Conservation (phyloP, 2,113 vertebrate species). For the Probosciger aterrimus region DNA sequence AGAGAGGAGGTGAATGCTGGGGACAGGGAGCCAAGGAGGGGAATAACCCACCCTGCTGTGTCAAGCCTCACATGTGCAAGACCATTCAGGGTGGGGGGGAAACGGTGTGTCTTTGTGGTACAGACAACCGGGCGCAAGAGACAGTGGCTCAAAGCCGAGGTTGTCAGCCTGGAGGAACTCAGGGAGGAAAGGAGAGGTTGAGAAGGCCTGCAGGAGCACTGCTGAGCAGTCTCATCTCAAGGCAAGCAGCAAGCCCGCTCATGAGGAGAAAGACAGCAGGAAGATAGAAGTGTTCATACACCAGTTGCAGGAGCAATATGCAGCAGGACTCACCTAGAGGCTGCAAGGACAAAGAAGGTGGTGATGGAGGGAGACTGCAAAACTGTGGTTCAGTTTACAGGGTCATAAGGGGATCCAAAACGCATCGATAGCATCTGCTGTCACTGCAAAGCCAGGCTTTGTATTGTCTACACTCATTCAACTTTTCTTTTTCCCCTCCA, state of each 20-base stretch:
- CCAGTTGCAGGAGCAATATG: background rate
- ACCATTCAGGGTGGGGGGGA: background rate
- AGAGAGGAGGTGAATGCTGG: background rate
- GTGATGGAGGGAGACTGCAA: background rate
- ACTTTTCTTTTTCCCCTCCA: background rate
- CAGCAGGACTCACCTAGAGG: background rate
- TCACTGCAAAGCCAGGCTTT: background rate
- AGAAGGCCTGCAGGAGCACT: background rate
- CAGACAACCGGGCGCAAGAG: background rate
- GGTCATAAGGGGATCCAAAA: background rate
- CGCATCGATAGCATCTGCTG: background rate
- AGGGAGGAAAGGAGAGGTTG: background rate
- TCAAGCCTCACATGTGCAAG: background rate
- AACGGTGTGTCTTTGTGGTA: background rate
- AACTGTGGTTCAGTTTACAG: background rate
- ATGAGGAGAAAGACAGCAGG: background rate
- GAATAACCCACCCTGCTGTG: background rate
- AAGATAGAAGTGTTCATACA: background rate
- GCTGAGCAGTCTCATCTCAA: background rate
- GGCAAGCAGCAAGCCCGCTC: background rate
- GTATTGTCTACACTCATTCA: background rate
- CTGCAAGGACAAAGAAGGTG: rapidly evolving
- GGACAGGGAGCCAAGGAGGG: background rate
- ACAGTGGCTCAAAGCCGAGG: background rate
- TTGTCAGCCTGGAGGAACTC: background rate